phyloP scores from a whole-genome alignment of 1,140 invertebrate species.

The Lepidurus arcticus region DNA sequence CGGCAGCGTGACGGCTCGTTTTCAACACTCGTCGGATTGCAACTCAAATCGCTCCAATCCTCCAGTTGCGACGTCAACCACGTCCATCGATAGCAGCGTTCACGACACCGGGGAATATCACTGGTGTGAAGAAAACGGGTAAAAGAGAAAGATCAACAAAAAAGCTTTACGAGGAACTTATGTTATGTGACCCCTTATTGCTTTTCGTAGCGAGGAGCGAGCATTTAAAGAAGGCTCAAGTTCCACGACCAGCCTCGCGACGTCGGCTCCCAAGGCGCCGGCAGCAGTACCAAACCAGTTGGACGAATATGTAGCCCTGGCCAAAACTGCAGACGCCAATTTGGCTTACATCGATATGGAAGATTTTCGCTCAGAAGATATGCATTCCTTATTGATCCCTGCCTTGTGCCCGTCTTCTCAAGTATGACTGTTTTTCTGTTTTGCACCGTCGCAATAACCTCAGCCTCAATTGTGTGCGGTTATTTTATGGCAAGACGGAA shows the following conservation, averaged over 20 bases:
- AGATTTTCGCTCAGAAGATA: slow-evolving; percentile 82
- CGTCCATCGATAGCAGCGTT: slow-evolving; percentile 7
- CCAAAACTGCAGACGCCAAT: slow-evolving; percentile 82
- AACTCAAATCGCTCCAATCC: slow-evolving; percentile 4
- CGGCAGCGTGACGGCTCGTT: neutral
- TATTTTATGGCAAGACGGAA: neutral
- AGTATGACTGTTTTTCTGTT: slow-evolving; percentile 11
- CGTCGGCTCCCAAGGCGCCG: neutral
- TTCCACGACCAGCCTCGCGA: neutral
- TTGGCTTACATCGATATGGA: slow-evolving; percentile 92
- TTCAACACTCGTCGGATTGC: slow-evolving; percentile 7
- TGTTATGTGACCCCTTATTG: neutral
- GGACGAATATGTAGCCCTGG: slow-evolving; percentile 66
- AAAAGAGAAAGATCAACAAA: slow-evolving; percentile 25
- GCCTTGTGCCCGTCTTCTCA: slow-evolving; percentile 14
- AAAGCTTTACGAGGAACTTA: neutral
- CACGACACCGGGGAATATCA: slow-evolving; percentile 28
- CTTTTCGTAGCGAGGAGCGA: neutral
- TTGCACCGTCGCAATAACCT: neutral
- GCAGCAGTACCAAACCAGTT: slow-evolving; percentile 21
- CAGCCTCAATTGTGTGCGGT: neutral
- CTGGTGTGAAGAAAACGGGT: slow-evolving; percentile 33
- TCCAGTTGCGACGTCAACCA: neutral
- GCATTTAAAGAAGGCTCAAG: slow-evolving; percentile 13
- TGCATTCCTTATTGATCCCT: slow-evolving; percentile 66